A percentile compares a stretch with the other conserved stretches of the same genome.
phyloP scores from a whole-genome alignment of 2,113 vertebrate genomes.

The Leptobrachium leishanense region DNA sequence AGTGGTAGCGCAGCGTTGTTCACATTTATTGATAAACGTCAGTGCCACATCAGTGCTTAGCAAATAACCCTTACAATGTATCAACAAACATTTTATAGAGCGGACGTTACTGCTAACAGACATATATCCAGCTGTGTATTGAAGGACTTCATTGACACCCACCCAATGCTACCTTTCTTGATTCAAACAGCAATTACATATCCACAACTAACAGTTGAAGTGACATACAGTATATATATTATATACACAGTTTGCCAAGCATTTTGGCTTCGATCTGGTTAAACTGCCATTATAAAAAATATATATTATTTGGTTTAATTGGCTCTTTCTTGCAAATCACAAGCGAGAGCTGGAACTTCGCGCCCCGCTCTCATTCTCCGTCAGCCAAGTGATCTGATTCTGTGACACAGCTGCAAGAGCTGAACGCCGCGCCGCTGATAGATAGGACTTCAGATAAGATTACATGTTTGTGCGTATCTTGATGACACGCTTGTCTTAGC shows the following conservation, averaged over 20 bases:
- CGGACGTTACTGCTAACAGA: no score
- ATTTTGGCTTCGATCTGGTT: slow-evolving; percentile 10
- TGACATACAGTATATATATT: no score
- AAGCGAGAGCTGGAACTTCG: slow-evolving; percentile 8
- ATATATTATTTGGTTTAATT: slow-evolving; percentile 20
- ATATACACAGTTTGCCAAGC: no score
- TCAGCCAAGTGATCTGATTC: slow-evolving; percentile 82
- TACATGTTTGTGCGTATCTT: slow-evolving; percentile 87
- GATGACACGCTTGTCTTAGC: slow-evolving; percentile 86
- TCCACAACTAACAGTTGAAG: not conserved
- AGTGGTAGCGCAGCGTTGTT: no score
- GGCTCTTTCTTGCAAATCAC: slow-evolving; percentile 39
- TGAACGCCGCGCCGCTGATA: slow-evolving; percentile 78
- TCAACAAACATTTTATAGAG: no score
- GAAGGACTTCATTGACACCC: no score
- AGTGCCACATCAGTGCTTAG: no score
- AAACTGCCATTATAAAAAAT: slow-evolving; percentile 41
- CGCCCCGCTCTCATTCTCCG: slow-evolving; percentile 55
- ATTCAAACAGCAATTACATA: not conserved
- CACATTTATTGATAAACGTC: no score
- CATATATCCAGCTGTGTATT: no score
- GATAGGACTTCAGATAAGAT: slow-evolving; percentile 84
- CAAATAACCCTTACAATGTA: no score
- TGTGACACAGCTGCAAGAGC: slow-evolving; percentile 81
- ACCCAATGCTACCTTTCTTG: no score